Evolutionary conservation across 2,113 vertebrate species (phyloP), one percentile per base, ranked within the genome.

Genomic region (Peromyscus maniculatus): DNA sequence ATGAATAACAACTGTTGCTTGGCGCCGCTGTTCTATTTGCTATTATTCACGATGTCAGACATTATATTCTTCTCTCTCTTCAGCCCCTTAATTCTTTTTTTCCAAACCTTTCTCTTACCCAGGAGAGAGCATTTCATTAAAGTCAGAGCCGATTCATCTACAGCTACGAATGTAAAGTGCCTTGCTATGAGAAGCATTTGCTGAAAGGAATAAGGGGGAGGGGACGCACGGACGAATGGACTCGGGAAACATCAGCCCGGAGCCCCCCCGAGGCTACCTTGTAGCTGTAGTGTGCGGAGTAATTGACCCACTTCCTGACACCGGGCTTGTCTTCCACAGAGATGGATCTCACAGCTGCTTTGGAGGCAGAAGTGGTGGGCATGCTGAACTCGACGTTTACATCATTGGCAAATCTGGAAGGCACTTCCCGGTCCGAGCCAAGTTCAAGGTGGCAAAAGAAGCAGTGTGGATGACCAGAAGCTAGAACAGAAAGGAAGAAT

Each of bases 401-500:
- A 0, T 99, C 98, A 90, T 67, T 98, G 89, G 98, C 98, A 98
- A 99, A 99, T 91, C 94, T 98, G 83, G 98, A 98, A 95, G 99
- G 99, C 97, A 99, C 99, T 98, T 99, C 99, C 95, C 98, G 98
- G 98, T 99, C 99, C 64, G 99, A 99, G 66, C 99, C 99, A 97
- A 99, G 99, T 98, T 99, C 99, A 83, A 99, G 97, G 93, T 99
- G 99, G 96, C 99, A 99, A 98, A 99, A 99, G 98, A 99, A 99
- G 91, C 99, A 99, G 98, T 99, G 99, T 92, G 99, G 99, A 97
- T 99, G 99, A 80, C 99, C 99, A 93, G 99, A 98, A 89, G 98
- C 99, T 99, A 95, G 64, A 95, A 98, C 93, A 97, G 84, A 97
- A 71, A 97, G 43, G 91, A 79, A 72, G 87, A 57, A 64, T 67